Conservation (phyloP, 2,888 invertebrate species). For the Agrochola lota region DNA sequence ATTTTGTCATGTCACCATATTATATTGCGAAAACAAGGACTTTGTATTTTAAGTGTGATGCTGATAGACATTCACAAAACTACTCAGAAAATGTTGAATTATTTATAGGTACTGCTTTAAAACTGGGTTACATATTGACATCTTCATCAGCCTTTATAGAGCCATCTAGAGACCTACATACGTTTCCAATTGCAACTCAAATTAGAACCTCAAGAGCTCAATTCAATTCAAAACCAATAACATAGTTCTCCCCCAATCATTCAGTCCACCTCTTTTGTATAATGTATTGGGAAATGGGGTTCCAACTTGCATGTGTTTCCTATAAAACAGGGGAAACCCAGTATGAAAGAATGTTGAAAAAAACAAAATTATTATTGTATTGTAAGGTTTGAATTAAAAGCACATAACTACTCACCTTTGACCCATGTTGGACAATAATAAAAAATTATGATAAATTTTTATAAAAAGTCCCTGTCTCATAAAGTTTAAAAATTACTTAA, state of each 20-base stretch:
- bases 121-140: conserved; percentile 1
- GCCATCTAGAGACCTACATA: neutral
- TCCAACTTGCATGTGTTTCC: too few relatives aligned
- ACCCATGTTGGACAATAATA: neutral
- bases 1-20: conserved; percentile 30
- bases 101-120: neutral
- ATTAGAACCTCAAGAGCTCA: neutral
- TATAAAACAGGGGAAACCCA: neutral
- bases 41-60: conserved; percentile 8
- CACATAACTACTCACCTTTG: neutral
- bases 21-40: conserved; percentile 4
- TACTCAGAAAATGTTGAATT: neutral
- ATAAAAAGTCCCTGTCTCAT: neutral
- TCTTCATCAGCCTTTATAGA: neutral
- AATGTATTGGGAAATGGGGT: neutral
- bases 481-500: neutral
- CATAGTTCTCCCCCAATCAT: neutral
- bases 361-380: neutral
- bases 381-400: neutral
- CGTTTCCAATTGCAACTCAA: neutral
- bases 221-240: neutral
- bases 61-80: neutral
- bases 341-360: neutral
- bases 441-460: neutral
- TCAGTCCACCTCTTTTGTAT: neutral